These are phyloP conservation scores for Tricholaema leucomelas DNA, from an alignment of 2,113 vertebrate genomes.

Conservation along the genomic window DNA sequence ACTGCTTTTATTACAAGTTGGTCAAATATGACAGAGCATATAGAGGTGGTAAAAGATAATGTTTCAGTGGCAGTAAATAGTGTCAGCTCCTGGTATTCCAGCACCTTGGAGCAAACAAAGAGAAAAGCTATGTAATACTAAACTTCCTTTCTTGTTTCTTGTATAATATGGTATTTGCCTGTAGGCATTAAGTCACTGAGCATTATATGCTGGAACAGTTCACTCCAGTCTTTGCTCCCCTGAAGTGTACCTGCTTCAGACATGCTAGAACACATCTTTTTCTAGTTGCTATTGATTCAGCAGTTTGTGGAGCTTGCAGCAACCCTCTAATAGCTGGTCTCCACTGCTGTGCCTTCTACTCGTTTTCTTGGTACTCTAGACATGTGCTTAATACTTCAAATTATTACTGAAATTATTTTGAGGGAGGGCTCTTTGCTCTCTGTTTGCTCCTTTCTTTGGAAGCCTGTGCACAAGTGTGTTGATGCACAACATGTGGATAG, in stretches of 20 bases:
- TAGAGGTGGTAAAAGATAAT: not conserved
- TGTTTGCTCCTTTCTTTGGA: not conserved
- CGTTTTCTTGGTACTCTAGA: not conserved
- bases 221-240: not conserved
- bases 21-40: not conserved
- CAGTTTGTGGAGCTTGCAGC: not conserved
- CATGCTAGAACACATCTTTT: not conserved
- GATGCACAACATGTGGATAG: fast-evolving
- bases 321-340: not conserved
- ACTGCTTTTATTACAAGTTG: not conserved
- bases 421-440: not conserved
- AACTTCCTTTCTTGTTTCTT: not conserved
- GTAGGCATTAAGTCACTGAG: not conserved
- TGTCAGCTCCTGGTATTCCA: not conserved
- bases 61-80: not conserved
- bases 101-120: not conserved
- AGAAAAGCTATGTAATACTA: not conserved
- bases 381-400: not conserved
- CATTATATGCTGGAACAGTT: not conserved
- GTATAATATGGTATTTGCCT: not conserved
- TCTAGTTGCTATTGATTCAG: not conserved
- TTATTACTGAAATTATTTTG: not conserved
- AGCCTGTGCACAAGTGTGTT: not conserved
- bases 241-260: not conserved
- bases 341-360: not conserved